These are phyloP conservation scores for Diloba caeruleocephala DNA, from an alignment of 2,888 invertebrate species.

Conservation along the genomic window DNA sequence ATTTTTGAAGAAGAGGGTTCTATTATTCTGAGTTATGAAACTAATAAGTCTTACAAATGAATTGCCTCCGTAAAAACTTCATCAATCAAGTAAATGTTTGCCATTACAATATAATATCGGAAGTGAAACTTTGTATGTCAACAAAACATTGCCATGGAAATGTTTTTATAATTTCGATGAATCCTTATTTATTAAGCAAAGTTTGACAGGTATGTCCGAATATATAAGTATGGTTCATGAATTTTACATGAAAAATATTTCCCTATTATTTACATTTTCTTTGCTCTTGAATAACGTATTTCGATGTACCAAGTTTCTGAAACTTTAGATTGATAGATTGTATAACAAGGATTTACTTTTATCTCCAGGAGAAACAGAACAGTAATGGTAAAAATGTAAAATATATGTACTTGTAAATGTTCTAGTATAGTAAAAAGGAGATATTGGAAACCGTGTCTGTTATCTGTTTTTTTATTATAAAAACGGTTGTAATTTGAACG, in stretches of 20 bases:
- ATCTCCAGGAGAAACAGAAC: not conserved
- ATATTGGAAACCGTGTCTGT: too few relatives aligned
- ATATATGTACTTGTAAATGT: too few relatives aligned
- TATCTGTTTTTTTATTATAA: too few relatives aligned
- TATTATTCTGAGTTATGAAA: not conserved
- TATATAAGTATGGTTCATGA: constrained; percentile 19
- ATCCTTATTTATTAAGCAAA: constrained; percentile 3
- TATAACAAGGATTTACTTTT: not conserved
- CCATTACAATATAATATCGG: constrained; percentile 6
- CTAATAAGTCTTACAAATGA: not conserved
- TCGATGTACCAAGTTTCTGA: constrained; percentile 7
- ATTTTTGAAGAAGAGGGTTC: too few relatives aligned
- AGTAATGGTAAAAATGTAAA: too few relatives aligned
- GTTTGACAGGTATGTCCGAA: constrained; percentile 15
- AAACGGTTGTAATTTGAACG: too few relatives aligned
- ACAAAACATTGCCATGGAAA: constrained; percentile 21
- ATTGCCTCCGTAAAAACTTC: constrained; percentile 12
- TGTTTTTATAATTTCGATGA: constrained; percentile 28
- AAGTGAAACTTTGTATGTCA: not conserved
- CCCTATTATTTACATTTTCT: constrained; percentile 20
- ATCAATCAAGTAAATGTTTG: constrained; percentile 7
- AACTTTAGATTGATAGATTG: constrained; percentile 5
- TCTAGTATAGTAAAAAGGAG: too few relatives aligned
- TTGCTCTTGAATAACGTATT: constrained; percentile 6
- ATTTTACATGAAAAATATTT: constrained; percentile 29